These are phyloP conservation scores for Netelia fuscicornis DNA, from an alignment of 2,888 invertebrate species.

Conservation along the genomic window DNA sequence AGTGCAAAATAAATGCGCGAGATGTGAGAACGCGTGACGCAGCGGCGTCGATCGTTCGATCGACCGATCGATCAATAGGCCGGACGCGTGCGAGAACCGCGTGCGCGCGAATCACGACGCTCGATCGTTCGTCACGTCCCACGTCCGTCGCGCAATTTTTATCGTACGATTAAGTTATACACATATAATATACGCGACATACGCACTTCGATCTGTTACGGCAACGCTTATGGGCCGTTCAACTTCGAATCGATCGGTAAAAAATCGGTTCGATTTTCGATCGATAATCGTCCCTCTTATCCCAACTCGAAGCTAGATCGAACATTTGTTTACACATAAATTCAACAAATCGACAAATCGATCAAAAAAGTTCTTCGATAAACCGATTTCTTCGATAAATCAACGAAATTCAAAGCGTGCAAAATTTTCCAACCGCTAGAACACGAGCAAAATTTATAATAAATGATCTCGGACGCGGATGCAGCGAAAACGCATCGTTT, in stretches of 20 bases:
- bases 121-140: neutral
- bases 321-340: neutral
- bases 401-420: neutral
- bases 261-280: neutral
- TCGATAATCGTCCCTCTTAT: no score
- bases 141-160: constrained; percentile 28
- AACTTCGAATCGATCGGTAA: constrained; percentile 6
- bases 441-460: constrained; percentile 10
- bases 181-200: neutral
- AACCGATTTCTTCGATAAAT: neutral
- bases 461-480: constrained; percentile 49
- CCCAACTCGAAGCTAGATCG: neutral
- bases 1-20: constrained; percentile 17
- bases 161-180: constrained; percentile 1
- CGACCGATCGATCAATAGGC: constrained; percentile 60
- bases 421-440: neutral
- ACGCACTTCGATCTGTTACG: neutral
- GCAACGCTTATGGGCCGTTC: neutral
- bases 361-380: neutral
- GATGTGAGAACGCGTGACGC: neutral
- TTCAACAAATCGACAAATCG: neutral
- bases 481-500: constrained; percentile 41
- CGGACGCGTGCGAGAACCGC: constrained; percentile 41
- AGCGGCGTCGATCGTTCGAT: constrained; percentile 39
- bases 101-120: constrained; percentile 44